These are phyloP conservation scores for Crocallis elinguaria DNA, from an alignment of 2,888 invertebrate species.

Conservation along the genomic window DNA sequence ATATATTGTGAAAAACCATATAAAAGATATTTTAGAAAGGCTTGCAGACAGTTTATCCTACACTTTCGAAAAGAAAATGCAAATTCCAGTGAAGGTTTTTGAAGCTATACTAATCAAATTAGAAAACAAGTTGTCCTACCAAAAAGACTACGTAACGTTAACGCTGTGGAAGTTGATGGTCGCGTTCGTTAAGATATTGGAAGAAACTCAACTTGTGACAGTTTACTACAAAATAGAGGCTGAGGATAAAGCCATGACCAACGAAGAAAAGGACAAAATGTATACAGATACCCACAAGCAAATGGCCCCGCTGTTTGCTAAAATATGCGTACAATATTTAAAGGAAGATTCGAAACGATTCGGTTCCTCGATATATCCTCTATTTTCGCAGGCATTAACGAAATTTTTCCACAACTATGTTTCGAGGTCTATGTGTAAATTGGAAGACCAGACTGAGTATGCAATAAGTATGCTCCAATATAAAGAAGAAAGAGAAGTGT, in stretches of 20 bases:
- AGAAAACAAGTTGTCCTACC: conserved; percentile 34
- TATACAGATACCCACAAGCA: conserved; percentile 26
- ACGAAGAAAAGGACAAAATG: conserved; percentile 4
- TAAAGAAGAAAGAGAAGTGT: conserved; percentile 19
- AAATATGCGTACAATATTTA: conserved; percentile 30
- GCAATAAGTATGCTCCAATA: conserved; percentile 15
- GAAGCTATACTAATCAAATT: conserved; percentile 42
- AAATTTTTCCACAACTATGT: conserved; percentile 2
- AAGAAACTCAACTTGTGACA: conserved; percentile 32
- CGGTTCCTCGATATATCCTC: conserved; percentile 28
- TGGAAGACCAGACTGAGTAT: conserved; percentile 1
- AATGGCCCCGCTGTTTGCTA: conserved; percentile 37
- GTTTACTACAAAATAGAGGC: conserved; percentile 8
- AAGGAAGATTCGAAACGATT: conserved; percentile 37
- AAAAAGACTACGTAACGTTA: conserved; percentile 41
- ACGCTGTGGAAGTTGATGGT: conserved; percentile 46
- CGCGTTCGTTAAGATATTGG: conserved; percentile 37
- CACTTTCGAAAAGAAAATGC: conserved; percentile 38
- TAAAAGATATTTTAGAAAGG: conserved; percentile 12
- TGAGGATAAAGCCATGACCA: conserved; percentile 5
- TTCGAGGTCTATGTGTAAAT: background rate
- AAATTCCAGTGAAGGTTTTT: conserved; percentile 47
- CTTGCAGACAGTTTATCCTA: conserved; percentile 8
- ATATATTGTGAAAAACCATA: conserved; percentile 14
- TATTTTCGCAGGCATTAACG: conserved; percentile 32